Base-by-base conservation (phyloP, 2,113 vertebrate genomes). In the Fregetta grallaria region DNA sequence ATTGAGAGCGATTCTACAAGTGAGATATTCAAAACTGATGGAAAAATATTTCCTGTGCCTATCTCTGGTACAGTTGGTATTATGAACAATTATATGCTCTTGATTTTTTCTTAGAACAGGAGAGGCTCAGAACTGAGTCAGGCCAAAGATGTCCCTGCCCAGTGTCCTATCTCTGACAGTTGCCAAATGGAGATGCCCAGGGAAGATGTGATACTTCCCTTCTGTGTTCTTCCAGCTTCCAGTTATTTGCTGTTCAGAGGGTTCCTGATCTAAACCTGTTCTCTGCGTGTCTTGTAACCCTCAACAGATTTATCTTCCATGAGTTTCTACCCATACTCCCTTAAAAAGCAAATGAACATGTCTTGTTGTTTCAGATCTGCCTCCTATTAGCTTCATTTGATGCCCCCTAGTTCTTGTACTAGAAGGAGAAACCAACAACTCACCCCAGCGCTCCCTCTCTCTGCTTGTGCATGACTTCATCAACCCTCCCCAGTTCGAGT, bases 361-460 rank as follows among this genome's bases (percentile, higher is more conserved):
- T 27, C 15, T 9, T 55, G 1, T 13, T 61, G 25, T n/a, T 87
- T 68, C 3, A 16, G 18, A 71, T 49, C 2, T 23, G 38, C 23
- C 8, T 44, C 27, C 50, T 42, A 2, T 53, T 53, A 42, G 15
- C 27, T 85, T 62, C 5, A 30, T 29, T 38, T 47, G 25, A n/a
- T 36, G 47, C 6, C 17, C 15, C 13, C 13, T 44, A 45, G 17
- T 38, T 94, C 55, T 66, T 4, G 3, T 16, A 42, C 3, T 29
- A 10, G 66, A 88, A 74, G 36, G 5, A 71, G 38, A 61, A 85
- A n/a, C 11, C 16, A 81, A 25, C 4, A 86, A 23, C 14, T 82
- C 10, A 63, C 50, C 7, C 9, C 38, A n/a, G 22, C 0, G 0
- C 34, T 67, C 19, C 19, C 86, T 36, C 42, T 10, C 76, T 63